Base-by-base conservation (phyloP, 1,140 invertebrate species). In the Ectropis grisescens region DNA sequence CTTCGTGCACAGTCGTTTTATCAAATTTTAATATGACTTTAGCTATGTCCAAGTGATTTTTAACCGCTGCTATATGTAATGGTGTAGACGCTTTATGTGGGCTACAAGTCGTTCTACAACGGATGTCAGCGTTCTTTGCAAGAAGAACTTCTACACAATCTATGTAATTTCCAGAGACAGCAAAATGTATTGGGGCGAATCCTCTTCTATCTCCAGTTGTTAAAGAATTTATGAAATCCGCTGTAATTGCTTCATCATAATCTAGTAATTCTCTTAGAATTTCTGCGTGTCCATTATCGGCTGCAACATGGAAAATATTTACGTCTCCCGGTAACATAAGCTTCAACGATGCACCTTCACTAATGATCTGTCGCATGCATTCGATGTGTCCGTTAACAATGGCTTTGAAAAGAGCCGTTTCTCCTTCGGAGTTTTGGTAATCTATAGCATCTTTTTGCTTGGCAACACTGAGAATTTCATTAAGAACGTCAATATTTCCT, bases 141-240 rank as follows among this genome's bases (percentile, higher is more conserved):
- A 92, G 49, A 1, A 93, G 67, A 28, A 88, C 64, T 48, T 89
- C 82, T 2, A 90, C 74, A 25, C 91, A 86, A 1, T 86, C 83
- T 5, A 83, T 49, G 51, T 89, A 85, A 13, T 91, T 90, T 50
- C 88, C 85, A 22, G 80, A 70, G 2, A 89, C 88, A 11, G 91
- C 90, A 12, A 89, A 82, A 78, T 92, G 91, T 13, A 93, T 70
- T 0, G 91, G 86, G 1, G 88, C 84, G 40, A 80, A 67, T 10
- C 82, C 84, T 49, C 56, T 41, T 37, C 51, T 47, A 5, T 66
- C 59, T 1, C 45, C 33, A 10, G 47, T 40, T 19, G 56, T 68
- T 46, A 61, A 29, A 10, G 47, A 36, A 40, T 71, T 69, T 28
- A 72, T 61, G 62, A 66, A 58, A 12, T 13, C 30, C 35, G 42